Conservation (phyloP, 2,888 invertebrate species). For the Altica lythri region DNA sequence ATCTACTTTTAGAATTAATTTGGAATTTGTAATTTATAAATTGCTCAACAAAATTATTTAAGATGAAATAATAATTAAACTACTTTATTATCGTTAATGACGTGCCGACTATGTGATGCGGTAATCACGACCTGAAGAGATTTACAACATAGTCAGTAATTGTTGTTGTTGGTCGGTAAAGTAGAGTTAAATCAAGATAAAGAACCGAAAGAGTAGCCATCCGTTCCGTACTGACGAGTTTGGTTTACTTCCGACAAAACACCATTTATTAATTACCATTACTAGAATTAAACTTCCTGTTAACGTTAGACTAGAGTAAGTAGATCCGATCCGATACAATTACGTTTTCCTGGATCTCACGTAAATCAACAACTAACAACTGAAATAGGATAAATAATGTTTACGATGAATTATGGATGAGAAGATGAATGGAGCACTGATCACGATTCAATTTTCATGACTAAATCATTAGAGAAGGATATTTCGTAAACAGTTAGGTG, state of each 20-base stretch:
- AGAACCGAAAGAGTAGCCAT: constrained; percentile 20
- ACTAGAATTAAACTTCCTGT: constrained; percentile 18
- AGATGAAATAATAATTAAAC: too few relatives aligned
- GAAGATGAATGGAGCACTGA: constrained; percentile 3
- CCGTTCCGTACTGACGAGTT: constrained; percentile 18
- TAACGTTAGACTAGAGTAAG: constrained; percentile 11
- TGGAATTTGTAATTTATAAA: too few relatives aligned
- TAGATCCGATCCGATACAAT: constrained; percentile 13
- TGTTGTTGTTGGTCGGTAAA: constrained; percentile 11
- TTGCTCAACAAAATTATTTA: too few relatives aligned
- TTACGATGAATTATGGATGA: constrained; percentile 14
- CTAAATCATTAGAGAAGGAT: constrained; percentile 7
- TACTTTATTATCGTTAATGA: too few relatives aligned
- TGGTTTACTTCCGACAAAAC: constrained; percentile 23
- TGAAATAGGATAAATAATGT: constrained; percentile 7
- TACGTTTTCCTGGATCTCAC: constrained; percentile 23
- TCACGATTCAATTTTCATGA: constrained; percentile 16
- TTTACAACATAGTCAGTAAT: constrained; percentile 8
- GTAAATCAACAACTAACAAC: constrained; percentile 10
- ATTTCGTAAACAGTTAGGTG: constrained; percentile 7
- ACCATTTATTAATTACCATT: constrained; percentile 17
- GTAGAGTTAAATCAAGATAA: constrained; percentile 19
- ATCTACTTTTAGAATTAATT: too few relatives aligned
- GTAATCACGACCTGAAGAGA: constrained; percentile 17
- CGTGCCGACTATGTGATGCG: too few relatives aligned